A percentile compares a stretch with the other conserved stretches of the same genome.
Evolutionary conservation across 2,888 invertebrate genomes (phyloP).

Genomic region (Portevinia maculata): DNA sequence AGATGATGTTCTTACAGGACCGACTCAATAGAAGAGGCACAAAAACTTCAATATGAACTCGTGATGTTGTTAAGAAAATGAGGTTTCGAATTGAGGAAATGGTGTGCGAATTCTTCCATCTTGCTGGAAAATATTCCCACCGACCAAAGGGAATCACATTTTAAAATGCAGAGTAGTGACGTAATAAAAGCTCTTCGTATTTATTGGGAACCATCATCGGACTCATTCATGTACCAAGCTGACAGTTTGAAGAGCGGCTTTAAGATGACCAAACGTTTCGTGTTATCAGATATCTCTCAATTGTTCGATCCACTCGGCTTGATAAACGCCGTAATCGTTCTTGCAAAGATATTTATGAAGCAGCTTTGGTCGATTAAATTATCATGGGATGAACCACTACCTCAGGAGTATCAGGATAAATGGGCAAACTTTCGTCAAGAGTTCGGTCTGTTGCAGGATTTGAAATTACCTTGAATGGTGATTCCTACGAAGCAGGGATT

Average conservation of each 20-base stretch:
- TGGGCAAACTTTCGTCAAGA: slow-evolving; percentile 38
- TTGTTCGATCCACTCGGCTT: slow-evolving; percentile 49
- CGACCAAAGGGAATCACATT: slow-evolving; percentile 30
- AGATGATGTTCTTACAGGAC: too few species aligned
- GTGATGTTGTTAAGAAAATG: too few species aligned
- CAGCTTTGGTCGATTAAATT: slow-evolving; percentile 33
- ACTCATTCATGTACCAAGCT: slow-evolving; percentile 15
- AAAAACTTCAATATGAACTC: slow-evolving; percentile 73
- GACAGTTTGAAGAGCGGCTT: too few species aligned
- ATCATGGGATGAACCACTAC: slow-evolving; percentile 27
- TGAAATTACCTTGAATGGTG: background rate
- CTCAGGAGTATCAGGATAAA: slow-evolving; percentile 33
- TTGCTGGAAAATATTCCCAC: slow-evolving; percentile 34
- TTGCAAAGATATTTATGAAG: slow-evolving; percentile 42
- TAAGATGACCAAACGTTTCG: slow-evolving; percentile 1
- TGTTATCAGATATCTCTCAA: slow-evolving; percentile 37
- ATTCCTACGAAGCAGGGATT: too few species aligned
- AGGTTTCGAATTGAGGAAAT: too few species aligned
- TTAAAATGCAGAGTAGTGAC: background rate
- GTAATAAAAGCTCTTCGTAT: slow-evolving; percentile 10
- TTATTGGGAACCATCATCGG: slow-evolving; percentile 24
- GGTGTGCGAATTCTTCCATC: too few species aligned
- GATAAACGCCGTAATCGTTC: slow-evolving; percentile 41
- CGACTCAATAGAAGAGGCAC: slow-evolving; percentile 72
- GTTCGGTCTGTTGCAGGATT: slow-evolving; percentile 18